These are phyloP conservation scores for Papilio dardanus DNA, from an alignment of 1,140 invertebrate genomes.

Conservation along the genomic window DNA sequence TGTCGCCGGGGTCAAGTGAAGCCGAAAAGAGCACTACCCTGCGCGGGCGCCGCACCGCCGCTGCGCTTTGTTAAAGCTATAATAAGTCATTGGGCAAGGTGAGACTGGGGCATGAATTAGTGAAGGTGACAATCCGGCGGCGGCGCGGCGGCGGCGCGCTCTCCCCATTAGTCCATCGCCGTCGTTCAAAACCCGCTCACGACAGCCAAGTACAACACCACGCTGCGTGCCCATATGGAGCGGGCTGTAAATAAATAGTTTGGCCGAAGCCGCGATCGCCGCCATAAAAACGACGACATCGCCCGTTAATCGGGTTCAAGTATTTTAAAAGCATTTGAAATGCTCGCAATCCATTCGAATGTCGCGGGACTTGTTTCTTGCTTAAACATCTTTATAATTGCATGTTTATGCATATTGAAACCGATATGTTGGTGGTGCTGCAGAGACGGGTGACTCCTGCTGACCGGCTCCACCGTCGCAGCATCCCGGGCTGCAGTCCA, in stretches of 20 bases:
- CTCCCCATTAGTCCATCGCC: slow-evolving; percentile 24
- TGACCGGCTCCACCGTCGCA: no score
- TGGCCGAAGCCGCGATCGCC: slow-evolving; percentile 11
- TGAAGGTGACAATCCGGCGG: slow-evolving; percentile 17
- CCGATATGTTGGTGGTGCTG: background rate
- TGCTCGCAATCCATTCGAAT: background rate
- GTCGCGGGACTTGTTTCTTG: background rate
- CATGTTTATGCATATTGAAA: background rate
- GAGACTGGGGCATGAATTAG: background rate
- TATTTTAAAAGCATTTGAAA: background rate
- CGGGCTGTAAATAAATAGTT: slow-evolving; percentile 32
- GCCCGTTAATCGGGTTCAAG: slow-evolving; percentile 22
- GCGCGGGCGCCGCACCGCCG: background rate
- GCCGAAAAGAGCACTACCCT: background rate
- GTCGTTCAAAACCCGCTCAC: slow-evolving; percentile 13
- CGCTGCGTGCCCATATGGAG: slow-evolving; percentile 17
- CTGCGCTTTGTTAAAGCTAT: background rate
- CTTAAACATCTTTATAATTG: background rate
- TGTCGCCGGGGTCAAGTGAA: background rate
- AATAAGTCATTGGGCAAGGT: background rate
- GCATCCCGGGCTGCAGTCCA: no score
- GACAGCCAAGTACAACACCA: slow-evolving; percentile 1
- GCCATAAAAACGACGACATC: slow-evolving; percentile 3
- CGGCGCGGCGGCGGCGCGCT: no score
- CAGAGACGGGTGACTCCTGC: no score